These are phyloP conservation scores for Serilophus lunatus DNA, from an alignment of 2,113 vertebrate genomes.

Conservation along the genomic window DNA sequence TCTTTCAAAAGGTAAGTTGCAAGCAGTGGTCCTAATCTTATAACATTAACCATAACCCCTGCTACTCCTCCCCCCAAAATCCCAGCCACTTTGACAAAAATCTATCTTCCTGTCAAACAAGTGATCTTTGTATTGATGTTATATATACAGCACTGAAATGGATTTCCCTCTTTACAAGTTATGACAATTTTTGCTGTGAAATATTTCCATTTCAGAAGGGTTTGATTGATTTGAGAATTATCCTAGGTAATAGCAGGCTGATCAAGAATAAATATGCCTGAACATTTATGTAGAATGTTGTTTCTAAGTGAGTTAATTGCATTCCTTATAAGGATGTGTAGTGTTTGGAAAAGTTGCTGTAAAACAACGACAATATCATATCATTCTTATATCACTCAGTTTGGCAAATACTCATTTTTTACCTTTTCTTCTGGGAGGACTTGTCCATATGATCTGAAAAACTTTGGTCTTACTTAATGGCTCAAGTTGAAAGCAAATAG, in stretches of 20 bases:
- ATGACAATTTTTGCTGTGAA: constrained; percentile 4
- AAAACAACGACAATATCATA: background rate
- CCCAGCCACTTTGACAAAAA: background rate
- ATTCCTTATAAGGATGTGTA: background rate
- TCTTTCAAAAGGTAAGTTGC: constrained; percentile 45
- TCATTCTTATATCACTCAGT: background rate
- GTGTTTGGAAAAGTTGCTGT: background rate
- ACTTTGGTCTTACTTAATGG: background rate
- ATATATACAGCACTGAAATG: constrained; percentile 15
- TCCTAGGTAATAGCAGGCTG: background rate
- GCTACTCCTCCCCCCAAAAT: background rate
- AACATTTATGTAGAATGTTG: background rate
- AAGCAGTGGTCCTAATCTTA: constrained; percentile 47
- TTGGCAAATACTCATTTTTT: background rate
- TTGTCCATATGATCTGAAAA: background rate
- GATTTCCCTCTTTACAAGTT: constrained; percentile 41
- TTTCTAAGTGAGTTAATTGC: background rate
- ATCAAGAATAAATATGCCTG: background rate
- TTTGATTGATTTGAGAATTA: constrained; percentile 24
- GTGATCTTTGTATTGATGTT: constrained; percentile 25
- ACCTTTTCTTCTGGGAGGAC: background rate
- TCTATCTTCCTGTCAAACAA: constrained; percentile 32
- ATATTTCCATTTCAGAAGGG: background rate
- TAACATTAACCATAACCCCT: constrained; percentile 49
- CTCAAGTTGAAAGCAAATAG: background rate